Evolutionary conservation across 1,140 invertebrate species (phyloP), one percentile per base, ranked within the genome.

Genomic region (Euglossa dilemma): DNA sequence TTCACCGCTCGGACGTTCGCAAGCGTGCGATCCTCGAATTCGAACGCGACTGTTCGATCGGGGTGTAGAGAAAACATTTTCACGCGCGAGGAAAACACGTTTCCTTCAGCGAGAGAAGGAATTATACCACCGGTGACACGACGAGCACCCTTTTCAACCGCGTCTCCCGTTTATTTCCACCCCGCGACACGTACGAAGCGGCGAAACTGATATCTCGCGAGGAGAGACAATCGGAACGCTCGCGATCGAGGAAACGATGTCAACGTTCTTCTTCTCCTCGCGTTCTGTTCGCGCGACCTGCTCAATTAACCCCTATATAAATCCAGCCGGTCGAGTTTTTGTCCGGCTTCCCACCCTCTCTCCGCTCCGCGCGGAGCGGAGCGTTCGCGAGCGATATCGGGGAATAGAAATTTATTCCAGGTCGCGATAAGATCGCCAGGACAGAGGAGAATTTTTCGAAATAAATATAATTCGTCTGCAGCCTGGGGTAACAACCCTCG

Each of bases 251-350:
- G 47, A 28, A 70, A 52, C 25, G 76, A 56, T 36, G 52, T n/a
- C 16, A 70, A 78, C 64, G 20, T 78, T 57, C n/a, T 52, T 70
- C n/a, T n/a, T n/a, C n/a, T n/a, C n/a, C n/a, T n/a, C 20, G 76
- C 52, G 57, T 57, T 69, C 64, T 6, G 18, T 43, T 47, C 75
- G 25, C 63, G 75, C 76, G 28, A 70, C n/a, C 18, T 12, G 25
- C 61, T 56, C 64, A 78, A 78, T 78, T 78, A 78, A 67, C 63
- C 50, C n/a, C 75, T n/a, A 36, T 71, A 67, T 56, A 78, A 78
- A 78, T 78, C n/a, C 43, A 52, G 20, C 56, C 36, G 36, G 43
- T n/a, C 43, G 18, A 47, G 45, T 16, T n/a, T 59, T 50, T 43
- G 23, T 25, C 25, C 5, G 11, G 0, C 20, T 36, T 23, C 25